Base-by-base conservation (phyloP, 2,113 vertebrate genomes). In the Natator depressus region DNA sequence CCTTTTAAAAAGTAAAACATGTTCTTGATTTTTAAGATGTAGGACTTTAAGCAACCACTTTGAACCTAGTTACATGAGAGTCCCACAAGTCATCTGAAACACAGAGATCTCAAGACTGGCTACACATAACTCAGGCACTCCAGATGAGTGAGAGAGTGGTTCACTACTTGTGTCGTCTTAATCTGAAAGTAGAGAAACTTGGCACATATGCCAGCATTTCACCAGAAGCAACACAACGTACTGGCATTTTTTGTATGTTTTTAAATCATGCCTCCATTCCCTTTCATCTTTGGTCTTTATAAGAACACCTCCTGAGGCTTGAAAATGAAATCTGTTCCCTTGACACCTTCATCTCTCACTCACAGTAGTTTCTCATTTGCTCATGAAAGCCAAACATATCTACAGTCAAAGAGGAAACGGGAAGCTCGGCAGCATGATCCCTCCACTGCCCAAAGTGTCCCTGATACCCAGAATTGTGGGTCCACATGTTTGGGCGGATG, bases 381-480 rank as follows among this genome's bases (percentile, higher is more conserved):
- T 0, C 79, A 89, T 4, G 17, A 5, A n/a, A 89, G 38, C 75
- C 85, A 69, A 6, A 84, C 76, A 59, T 22, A 83, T 79, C 51
- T 79, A 89, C 89, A 76, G 9, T 22, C 59, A 62, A 31, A 80
- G 53, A 22, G n/a, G 22, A 69, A 85, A 78, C n/a, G 1, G 9
- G 46, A 13, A 80, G 75, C 13, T 25, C 27, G 42, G n/a, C 0
- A 0, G 50, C 0, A 2, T 46, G n/a, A 0, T 92, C 8, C 57
- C 6, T 78, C 57, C 16, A 2, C 24, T 19, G 38, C 6, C 12
- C 76, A 20, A 54, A 93, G 0, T 3, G 5, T 27, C 59, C 54
- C 49, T 13, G 5, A 3, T 10, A 1, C 5, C 0, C 0, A 0
- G 10, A 85, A 35, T 22, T 19, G 1, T 1, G 53, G 47, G 69